Evolutionary conservation across 1,140 invertebrate species (phyloP).

Genomic region (Conus ventricosus): DNA sequence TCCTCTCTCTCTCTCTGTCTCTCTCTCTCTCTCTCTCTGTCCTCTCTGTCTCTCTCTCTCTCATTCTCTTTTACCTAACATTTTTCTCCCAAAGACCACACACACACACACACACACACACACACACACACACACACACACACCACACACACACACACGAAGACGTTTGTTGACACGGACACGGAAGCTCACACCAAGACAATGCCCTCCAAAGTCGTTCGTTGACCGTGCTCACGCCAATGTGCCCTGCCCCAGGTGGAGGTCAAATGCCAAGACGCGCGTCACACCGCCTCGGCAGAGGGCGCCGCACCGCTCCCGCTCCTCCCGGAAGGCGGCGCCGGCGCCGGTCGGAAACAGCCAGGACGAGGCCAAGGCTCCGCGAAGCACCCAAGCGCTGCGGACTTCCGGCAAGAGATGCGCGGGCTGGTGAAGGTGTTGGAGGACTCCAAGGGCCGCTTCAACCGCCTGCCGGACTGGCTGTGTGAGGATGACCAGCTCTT

Average conservation of each 20-base stretch:
- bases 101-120: too few species aligned
- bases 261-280: slow-evolving; percentile 12
- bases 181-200: too few species aligned
- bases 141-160: too few species aligned
- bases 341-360: background rate
- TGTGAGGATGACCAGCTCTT: slow-evolving; percentile 29
- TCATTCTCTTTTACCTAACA: too few species aligned
- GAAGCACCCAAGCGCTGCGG: background rate
- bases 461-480: slow-evolving; percentile 39
- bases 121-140: too few species aligned
- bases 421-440: slow-evolving; percentile 36
- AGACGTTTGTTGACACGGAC: too few species aligned
- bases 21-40: too few species aligned
- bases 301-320: background rate
- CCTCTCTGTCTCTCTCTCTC: too few species aligned
- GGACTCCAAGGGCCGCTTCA: slow-evolving; percentile 43
- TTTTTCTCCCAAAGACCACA: too few species aligned
- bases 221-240: too few species aligned
- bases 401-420: slow-evolving; percentile 33
- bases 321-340: background rate
- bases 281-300: background rate
- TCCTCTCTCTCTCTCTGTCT: too few species aligned
- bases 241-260: background rate
- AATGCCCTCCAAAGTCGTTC: too few species aligned
- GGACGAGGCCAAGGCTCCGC: background rate